Base-by-base conservation (phyloP, 1,140 invertebrate genomes). In the Prorops nasuta region DNA sequence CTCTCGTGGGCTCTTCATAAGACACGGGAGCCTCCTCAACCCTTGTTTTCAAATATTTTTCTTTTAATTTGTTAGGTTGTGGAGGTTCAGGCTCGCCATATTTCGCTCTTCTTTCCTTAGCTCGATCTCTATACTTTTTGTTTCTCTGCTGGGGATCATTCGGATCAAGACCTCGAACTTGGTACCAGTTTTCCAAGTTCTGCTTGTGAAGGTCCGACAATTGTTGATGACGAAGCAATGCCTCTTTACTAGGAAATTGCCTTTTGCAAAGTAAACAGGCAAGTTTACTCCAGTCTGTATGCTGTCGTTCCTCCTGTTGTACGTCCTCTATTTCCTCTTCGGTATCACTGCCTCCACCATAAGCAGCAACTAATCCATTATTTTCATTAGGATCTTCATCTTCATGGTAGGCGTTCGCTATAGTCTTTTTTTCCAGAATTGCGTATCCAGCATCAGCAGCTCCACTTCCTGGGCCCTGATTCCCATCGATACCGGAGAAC, bases 181-280 rank as follows among this genome's bases (percentile, higher is more conserved):
- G 74, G 61, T 80, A 85, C 79, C 79, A 84, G 44, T 82, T 83
- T 56, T 88, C 86, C 18, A 97, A 69, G 77, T 98, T 98, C 68
- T 94, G 89, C 69, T 96, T 97, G 66, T 99, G 97, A 24, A 99
- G 80, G 52, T 96, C 91, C 2, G 96, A 98, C 50, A 98, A 79
- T 52, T 95, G 89, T 45, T 91, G 86, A 76, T 99, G 97, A 66
- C 96, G 96, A 2, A 86, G 79, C 4, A 99, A 79, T 1, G 89
- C 87, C 51, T 98, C 96, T 51, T 86, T 84, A 32, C 88, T 94
- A 18, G 90, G 87, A 66, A 99, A 97, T 67, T 94, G 91, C 45
- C 97, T 79, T 74, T 98, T 98, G 71, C 97, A 99, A 1, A 99
- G 77, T 3, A 98, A 78, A 76, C 97, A 99, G 1, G 94, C 93